phyloP scores from a whole-genome alignment of 92 coral and sea anemone species.

The Anthopleura xanthogrammica region DNA sequence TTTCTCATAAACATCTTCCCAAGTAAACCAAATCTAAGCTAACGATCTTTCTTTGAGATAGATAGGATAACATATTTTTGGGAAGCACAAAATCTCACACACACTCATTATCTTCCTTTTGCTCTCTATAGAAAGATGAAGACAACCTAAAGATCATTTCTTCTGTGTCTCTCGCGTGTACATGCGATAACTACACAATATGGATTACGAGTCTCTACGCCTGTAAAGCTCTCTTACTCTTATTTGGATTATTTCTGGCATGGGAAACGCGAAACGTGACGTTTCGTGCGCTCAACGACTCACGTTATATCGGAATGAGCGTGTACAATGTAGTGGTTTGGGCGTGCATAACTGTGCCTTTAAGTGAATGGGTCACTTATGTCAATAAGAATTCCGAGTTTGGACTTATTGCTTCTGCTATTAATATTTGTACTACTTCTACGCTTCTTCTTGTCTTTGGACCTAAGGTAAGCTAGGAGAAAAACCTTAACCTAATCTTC shows the following conservation, averaged over 20 bases:
- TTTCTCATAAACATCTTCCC: neutral
- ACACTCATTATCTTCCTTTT: neutral
- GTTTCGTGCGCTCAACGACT: conserved; percentile 66
- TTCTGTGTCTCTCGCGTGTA: conserved; percentile 25
- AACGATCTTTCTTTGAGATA: neutral
- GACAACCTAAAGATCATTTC: conserved; percentile 5
- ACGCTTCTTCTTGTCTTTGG: conserved; percentile 61
- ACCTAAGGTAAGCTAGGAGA: conserved; percentile 56
- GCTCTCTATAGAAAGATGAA: neutral
- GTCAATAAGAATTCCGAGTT: conserved; percentile 33
- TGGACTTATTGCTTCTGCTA: conserved; percentile 43
- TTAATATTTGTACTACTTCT: conserved; percentile 58
- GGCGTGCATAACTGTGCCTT: conserved; percentile 35
- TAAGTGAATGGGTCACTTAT: conserved; percentile 37
- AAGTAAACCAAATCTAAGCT: neutral
- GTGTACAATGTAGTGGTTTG: conserved; percentile 72
- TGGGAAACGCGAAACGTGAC: conserved; percentile 79
- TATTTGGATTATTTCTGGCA: conserved; percentile 70
- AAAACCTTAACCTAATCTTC: too few species aligned
- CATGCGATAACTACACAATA: conserved; percentile 1
- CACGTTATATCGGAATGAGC: conserved; percentile 66
- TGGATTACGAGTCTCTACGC: conserved; percentile 44
- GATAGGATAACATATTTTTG: neutral
- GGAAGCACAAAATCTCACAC: neutral
- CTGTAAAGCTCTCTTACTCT: conserved; percentile 52